Evolutionary conservation across 2,888 invertebrate species (phyloP), one percentile per base, ranked within the genome.

Genomic region (Isoperla grammatica): DNA sequence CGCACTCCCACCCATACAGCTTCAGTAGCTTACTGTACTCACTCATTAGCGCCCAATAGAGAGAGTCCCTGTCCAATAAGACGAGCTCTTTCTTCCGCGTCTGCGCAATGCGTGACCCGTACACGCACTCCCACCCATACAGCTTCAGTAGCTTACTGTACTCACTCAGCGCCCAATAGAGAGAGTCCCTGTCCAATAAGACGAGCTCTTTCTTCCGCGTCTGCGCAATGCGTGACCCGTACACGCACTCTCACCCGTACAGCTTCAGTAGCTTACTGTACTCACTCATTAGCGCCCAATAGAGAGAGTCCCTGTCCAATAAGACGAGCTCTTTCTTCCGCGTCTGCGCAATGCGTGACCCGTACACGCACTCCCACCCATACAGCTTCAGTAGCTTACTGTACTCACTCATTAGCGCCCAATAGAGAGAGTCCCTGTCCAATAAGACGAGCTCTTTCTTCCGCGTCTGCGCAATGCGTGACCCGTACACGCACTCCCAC

Each of bases 91-190:
- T 79, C 67, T 83, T 78, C 61, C 92, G 78, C 0, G 85, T 78
- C 59, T 78, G 76, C 53, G 80, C 75, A 67, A 91, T 85, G 69
- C 84, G 83, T 65, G 82, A 78, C 20, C 83, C 79, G 68, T 89
- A 90, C 9, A 87, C 78, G 61, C 81, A 81, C 71, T 92, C 91
- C 91, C 91, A 91, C 12, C 88, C 89, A 69, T 88, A 85, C 11
- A 91, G 75, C 71, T 92, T 92, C 50, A 92, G 83, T 8, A 90
- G 79, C 71, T 86, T 86, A 57, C 91, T 89, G 8, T n/a, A n/a
- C 77, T 72, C 70, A 88, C 88, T 85, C 78, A 88, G 81, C 64
- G 86, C 73, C 45, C 87, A 84, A 84, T 87, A 87, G 20, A 86
- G 70, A 0, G 89, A 86, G 70, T 90, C 88, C 67, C 81, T 85